Evolutionary conservation across 2,888 invertebrate species (phyloP).

Genomic region (Aphodius sticticus): DNA sequence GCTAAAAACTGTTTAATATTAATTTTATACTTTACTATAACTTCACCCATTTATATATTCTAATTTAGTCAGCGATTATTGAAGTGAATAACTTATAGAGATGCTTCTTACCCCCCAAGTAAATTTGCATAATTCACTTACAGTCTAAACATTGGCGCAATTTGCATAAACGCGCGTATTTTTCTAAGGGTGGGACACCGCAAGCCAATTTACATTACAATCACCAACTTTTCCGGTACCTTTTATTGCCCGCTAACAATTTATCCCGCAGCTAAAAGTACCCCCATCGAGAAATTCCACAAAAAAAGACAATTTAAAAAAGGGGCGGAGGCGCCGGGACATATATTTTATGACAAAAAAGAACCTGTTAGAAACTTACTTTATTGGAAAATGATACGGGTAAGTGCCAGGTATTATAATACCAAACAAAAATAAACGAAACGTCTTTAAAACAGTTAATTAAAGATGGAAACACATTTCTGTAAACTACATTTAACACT

Average conservation of each 20-base stretch:
- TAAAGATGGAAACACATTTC: too few species aligned
- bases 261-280: background rate
- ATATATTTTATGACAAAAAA: too few species aligned
- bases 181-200: background rate
- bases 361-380: too few species aligned
- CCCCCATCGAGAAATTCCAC: too few species aligned
- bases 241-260: background rate
- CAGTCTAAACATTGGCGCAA: background rate
- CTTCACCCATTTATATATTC: background rate
- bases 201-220: background rate
- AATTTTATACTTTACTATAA: background rate
- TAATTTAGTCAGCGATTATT: constrained; percentile 4
- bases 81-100: background rate
- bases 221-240: background rate
- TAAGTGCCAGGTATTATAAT: too few species aligned
- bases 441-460: too few species aligned
- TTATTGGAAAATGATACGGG: too few species aligned
- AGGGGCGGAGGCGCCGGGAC: background rate
- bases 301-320: too few species aligned
- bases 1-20: background rate
- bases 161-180: background rate
- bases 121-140: background rate
- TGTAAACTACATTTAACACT: too few species aligned
- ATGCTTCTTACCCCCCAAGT: background rate
- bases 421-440: too few species aligned